These are phyloP conservation scores for Brevimyrus niger DNA, from an alignment of 2,113 vertebrate species.

Conservation along the genomic window DNA sequence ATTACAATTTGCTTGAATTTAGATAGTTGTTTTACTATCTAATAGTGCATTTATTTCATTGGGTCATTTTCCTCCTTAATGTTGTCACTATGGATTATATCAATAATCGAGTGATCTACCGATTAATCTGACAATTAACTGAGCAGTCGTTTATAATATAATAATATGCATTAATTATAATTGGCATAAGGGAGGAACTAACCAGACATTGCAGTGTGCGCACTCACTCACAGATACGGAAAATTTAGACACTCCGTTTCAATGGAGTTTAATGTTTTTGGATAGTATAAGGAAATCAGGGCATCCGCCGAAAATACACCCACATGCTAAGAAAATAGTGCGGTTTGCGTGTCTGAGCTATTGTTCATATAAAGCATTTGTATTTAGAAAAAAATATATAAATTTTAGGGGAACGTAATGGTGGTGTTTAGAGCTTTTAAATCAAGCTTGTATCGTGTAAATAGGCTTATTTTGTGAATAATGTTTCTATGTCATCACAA, in stretches of 20 bases:
- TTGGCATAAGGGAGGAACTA: neutral
- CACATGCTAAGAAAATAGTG: too few relatives aligned
- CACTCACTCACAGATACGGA: too few relatives aligned
- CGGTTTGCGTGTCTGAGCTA: neutral
- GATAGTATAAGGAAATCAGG: too few relatives aligned
- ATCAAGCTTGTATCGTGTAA: neutral
- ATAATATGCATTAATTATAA: too few relatives aligned
- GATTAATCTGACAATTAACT: neutral
- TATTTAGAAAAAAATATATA: neutral
- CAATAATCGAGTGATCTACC: neutral
- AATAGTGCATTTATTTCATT: neutral
- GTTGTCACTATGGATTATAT: neutral
- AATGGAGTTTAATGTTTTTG: neutral
- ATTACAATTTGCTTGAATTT: neutral
- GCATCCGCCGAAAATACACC: too few relatives aligned
- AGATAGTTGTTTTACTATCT: neutral
- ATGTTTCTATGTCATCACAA: neutral
- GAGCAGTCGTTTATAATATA: neutral
- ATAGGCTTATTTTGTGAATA: neutral
- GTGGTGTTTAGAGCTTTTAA: neutral
- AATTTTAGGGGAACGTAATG: neutral
- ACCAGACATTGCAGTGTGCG: neutral
- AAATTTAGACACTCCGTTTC: neutral
- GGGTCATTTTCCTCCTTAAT: neutral
- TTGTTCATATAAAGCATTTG: neutral